phyloP scores from a whole-genome alignment of 1,140 invertebrate species.

The Brachionus manjavacas region DNA sequence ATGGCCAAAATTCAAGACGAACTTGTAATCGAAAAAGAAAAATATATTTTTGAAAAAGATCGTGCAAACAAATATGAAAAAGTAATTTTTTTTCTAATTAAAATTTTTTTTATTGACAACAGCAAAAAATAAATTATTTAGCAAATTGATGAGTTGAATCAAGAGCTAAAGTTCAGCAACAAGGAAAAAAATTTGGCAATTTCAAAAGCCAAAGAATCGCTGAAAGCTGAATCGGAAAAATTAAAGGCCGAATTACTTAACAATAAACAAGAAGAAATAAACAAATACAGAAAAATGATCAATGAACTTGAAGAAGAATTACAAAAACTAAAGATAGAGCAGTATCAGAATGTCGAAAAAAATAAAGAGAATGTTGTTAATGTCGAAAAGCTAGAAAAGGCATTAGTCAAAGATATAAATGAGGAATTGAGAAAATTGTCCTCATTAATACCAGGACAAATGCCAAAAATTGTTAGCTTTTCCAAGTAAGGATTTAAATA shows the following conservation, averaged over 20 bases:
- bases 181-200: slow-evolving; percentile 28
- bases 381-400: slow-evolving; percentile 21
- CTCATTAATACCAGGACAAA: not conserved
- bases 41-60: not conserved
- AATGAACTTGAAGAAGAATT: slow-evolving; percentile 39
- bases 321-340: not conserved
- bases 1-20: slow-evolving; percentile 14
- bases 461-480: not conserved
- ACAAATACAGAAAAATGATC: slow-evolving; percentile 5
- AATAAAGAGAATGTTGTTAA: not conserved
- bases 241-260: not conserved
- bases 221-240: not conserved
- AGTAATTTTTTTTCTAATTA: not conserved
- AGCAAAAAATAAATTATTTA: not conserved
- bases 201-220: not conserved
- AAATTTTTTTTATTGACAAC: too few relatives aligned
- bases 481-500: not conserved
- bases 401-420: slow-evolving; percentile 24
- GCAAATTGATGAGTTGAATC: slow-evolving; percentile 35
- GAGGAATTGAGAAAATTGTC: slow-evolving; percentile 28
- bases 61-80: not conserved
- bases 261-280: slow-evolving; percentile 34
- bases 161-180: not conserved
- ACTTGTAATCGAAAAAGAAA: not conserved
- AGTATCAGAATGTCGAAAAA: not conserved